Conservation (phyloP, 2,797 vertebrate genomes). For the Sebastes itinus region DNA sequence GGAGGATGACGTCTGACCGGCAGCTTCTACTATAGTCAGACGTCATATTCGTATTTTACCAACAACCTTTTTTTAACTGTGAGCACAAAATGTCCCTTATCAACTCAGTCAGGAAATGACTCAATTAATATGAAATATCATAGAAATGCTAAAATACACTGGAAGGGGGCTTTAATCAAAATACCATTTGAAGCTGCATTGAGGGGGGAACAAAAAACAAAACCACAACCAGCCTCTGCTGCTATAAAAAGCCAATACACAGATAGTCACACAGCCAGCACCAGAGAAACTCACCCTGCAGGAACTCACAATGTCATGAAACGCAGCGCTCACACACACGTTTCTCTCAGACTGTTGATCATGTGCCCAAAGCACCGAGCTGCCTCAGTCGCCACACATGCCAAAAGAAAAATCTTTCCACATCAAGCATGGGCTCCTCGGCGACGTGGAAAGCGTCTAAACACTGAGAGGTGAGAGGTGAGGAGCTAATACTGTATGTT, state of each 20-base stretch:
- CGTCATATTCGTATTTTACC: too few species aligned
- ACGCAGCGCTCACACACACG: constrained; percentile 11
- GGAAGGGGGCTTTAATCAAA: not conserved
- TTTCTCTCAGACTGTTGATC: too few species aligned
- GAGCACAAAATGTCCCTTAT: too few species aligned
- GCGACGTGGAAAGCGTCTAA: constrained; percentile 33
- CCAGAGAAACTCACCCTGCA: constrained; percentile 37
- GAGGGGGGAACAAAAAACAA: not conserved
- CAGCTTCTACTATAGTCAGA: too few species aligned
- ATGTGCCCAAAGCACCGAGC: not conserved
- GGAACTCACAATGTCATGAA: constrained; percentile 46
- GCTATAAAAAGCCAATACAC: constrained; percentile 35
- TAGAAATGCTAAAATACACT: too few species aligned
- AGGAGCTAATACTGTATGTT: constrained; percentile 39
- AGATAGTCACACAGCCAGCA: constrained; percentile 17
- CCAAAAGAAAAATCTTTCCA: constrained; percentile 27
- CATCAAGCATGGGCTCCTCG: constrained; percentile 24
- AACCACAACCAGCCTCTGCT: constrained; percentile 10
- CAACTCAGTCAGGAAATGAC: too few species aligned
- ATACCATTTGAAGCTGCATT: not conserved
- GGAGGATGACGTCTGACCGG: too few species aligned
- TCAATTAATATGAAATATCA: too few species aligned
- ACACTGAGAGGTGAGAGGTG: constrained; percentile 37
- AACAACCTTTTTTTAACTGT: too few species aligned
- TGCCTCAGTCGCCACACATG: constrained; percentile 24